Conservation (phyloP, 2,797 vertebrate genomes). For the Pampus argenteus region DNA sequence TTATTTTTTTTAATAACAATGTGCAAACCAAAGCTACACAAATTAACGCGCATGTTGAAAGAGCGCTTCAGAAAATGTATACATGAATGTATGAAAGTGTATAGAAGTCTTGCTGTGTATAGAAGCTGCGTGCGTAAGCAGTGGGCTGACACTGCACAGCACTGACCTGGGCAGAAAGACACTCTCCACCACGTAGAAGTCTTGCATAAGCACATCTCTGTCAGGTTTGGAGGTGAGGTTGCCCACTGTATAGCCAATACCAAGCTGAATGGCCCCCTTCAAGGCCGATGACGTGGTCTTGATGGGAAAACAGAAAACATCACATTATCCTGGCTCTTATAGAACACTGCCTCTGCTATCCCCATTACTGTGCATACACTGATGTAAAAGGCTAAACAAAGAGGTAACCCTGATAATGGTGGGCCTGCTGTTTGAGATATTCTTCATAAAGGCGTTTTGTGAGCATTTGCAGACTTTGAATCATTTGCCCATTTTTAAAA, state of each 20-base stretch:
- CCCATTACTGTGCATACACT: neutral
- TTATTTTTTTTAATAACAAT: conserved; percentile 18
- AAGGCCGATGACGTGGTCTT: conserved; percentile 97
- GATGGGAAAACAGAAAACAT: conserved; percentile 52
- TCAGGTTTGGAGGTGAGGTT: conserved; percentile 98
- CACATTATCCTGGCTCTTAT: conserved; percentile 34
- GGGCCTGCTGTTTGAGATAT: neutral
- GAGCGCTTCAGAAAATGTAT: conserved; percentile 7
- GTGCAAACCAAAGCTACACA: conserved; percentile 2
- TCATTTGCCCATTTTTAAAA: neutral
- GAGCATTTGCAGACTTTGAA: neutral
- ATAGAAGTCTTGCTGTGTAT: neutral
- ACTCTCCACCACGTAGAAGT: conserved; percentile 98
- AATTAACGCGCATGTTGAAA: neutral
- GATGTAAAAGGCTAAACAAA: neutral
- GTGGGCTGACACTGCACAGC: neutral
- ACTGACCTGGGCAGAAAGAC: conserved; percentile 97
- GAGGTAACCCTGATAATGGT: neutral
- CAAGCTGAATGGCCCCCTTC: conserved; percentile 97
- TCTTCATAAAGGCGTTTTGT: neutral
- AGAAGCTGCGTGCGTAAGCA: neutral
- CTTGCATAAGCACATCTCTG: conserved; percentile 99
- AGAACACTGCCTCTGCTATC: conserved; percentile 8
- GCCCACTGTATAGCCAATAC: conserved; percentile 97
- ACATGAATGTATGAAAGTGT: neutral